Conservation (phyloP, 2,888 invertebrate species). For the Tryphoninae sp. region DNA sequence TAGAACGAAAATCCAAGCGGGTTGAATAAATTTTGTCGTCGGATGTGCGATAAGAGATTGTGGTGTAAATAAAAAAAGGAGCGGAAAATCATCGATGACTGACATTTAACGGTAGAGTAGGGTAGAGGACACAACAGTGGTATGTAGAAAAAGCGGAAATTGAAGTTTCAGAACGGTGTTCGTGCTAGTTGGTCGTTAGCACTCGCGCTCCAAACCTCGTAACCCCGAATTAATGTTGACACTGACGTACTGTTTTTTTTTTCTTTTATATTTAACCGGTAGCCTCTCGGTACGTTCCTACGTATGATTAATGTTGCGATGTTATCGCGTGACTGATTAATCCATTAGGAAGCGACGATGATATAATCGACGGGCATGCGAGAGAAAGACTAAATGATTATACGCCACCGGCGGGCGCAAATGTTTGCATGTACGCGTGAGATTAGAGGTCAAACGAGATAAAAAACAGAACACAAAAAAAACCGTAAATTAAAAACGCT, state of each 20-base stretch:
- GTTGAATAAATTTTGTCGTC: background rate
- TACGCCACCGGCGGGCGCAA: background rate
- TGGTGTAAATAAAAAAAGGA: background rate
- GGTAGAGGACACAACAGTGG: background rate
- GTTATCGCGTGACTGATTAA: slow-evolving; percentile 55
- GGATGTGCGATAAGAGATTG: background rate
- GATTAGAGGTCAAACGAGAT: too few relatives aligned
- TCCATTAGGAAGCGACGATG: slow-evolving; percentile 39
- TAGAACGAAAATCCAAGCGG: too few relatives aligned
- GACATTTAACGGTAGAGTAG: background rate
- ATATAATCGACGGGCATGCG: slow-evolving; percentile 40
- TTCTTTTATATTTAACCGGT: slow-evolving; percentile 25
- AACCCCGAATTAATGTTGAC: slow-evolving; percentile 53
- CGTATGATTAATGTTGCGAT: slow-evolving; percentile 39
- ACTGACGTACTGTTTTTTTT: slow-evolving; percentile 45
- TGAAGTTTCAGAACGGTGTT: slow-evolving; percentile 51
- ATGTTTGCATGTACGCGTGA: background rate
- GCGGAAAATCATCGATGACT: background rate
- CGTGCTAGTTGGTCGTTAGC: slow-evolving; percentile 50
- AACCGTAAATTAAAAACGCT: too few relatives aligned
- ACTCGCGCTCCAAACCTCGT: slow-evolving; percentile 7
- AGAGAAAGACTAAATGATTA: slow-evolving; percentile 39
- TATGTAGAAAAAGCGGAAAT: slow-evolving; percentile 34
- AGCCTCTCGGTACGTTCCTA: slow-evolving; percentile 8
- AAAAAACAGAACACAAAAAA: too few relatives aligned